phyloP scores from a whole-genome alignment of 2,888 invertebrate species.

The Cantharis nigra region DNA sequence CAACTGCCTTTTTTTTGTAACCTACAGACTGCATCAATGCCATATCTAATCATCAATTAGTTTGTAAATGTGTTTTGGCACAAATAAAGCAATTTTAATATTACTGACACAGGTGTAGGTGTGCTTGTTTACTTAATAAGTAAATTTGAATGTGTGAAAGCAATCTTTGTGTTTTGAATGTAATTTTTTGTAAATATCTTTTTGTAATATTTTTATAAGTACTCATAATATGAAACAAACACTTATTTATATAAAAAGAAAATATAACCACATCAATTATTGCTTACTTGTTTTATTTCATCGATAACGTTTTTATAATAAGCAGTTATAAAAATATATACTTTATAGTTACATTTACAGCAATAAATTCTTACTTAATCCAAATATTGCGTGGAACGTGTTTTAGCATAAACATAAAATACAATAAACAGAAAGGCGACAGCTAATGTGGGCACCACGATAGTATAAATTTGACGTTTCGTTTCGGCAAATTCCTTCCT shows the following conservation, averaged over 20 bases:
- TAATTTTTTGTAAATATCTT: slow-evolving; percentile 27
- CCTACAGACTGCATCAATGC: slow-evolving; percentile 31
- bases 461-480: slow-evolving; percentile 76
- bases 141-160: slow-evolving; percentile 21
- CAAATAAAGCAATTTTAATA: slow-evolving; percentile 19
- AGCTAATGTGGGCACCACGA: slow-evolving; percentile 75
- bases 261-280: slow-evolving; percentile 17
- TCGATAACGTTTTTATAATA: slow-evolving; percentile 17
- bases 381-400: slow-evolving; percentile 62
- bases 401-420: slow-evolving; percentile 79
- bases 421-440: slow-evolving; percentile 73
- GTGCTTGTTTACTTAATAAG: slow-evolving; percentile 19
- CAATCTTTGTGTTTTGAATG: slow-evolving; percentile 7
- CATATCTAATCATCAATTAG: slow-evolving; percentile 25
- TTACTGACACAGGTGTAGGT: slow-evolving; percentile 25
- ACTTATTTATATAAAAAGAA: slow-evolving; percentile 25
- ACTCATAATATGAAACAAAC: slow-evolving; percentile 22
- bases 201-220: slow-evolving; percentile 30
- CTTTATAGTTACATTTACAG: background rate
- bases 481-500: slow-evolving; percentile 82
- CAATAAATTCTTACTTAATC: slow-evolving; percentile 17
- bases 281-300: slow-evolving; percentile 8
- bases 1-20: slow-evolving; percentile 21
- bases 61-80: slow-evolving; percentile 13
- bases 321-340: slow-evolving; percentile 10